These are phyloP conservation scores for Polymixis flavicincta DNA, from an alignment of 2,888 invertebrate genomes.

Conservation along the genomic window DNA sequence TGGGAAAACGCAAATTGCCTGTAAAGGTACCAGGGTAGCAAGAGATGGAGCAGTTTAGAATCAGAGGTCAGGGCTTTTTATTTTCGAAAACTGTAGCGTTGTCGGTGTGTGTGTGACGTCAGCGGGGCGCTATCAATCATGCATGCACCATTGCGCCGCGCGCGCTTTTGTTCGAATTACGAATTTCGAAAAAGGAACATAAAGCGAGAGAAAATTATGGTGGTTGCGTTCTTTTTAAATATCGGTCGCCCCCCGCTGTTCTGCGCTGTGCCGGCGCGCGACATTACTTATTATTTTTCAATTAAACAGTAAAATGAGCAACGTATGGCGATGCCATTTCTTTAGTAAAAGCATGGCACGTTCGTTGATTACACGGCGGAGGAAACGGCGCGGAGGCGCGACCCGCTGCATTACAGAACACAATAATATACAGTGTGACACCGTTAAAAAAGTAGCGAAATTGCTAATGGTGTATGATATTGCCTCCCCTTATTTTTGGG, in stretches of 20 bases:
- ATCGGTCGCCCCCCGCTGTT: slow-evolving; percentile 81
- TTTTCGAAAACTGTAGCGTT: slow-evolving; percentile 81
- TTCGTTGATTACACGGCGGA: slow-evolving; percentile 49
- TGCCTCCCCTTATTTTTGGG: slow-evolving; percentile 89
- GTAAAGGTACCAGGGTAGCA: slow-evolving; percentile 68
- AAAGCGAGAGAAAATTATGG: slow-evolving; percentile 85
- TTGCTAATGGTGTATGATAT: slow-evolving; percentile 92
- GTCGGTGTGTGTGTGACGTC: slow-evolving; percentile 78
- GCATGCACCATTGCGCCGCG: slow-evolving; percentile 89
- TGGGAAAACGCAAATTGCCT: slow-evolving; percentile 80
- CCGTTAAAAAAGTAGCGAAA: slow-evolving; percentile 90
- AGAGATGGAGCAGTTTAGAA: slow-evolving; percentile 69
- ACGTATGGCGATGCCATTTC: slow-evolving; percentile 65
- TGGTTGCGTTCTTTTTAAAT: slow-evolving; percentile 85
- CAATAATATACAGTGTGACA: slow-evolving; percentile 87
- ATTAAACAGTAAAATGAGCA: slow-evolving; percentile 84
- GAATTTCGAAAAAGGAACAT: slow-evolving; percentile 88
- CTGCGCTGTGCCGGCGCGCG: slow-evolving; percentile 72
- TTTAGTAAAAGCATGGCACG: slow-evolving; percentile 46
- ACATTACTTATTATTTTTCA: slow-evolving; percentile 82
- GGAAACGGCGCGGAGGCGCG: slow-evolving; percentile 23
- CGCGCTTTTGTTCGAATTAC: slow-evolving; percentile 89
- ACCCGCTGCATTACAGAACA: slow-evolving; percentile 67
- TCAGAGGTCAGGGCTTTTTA: slow-evolving; percentile 86
- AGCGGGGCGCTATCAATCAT: slow-evolving; percentile 89